Conservation (phyloP, 2,113 vertebrate genomes). For the Cnemophilus loriae region DNA sequence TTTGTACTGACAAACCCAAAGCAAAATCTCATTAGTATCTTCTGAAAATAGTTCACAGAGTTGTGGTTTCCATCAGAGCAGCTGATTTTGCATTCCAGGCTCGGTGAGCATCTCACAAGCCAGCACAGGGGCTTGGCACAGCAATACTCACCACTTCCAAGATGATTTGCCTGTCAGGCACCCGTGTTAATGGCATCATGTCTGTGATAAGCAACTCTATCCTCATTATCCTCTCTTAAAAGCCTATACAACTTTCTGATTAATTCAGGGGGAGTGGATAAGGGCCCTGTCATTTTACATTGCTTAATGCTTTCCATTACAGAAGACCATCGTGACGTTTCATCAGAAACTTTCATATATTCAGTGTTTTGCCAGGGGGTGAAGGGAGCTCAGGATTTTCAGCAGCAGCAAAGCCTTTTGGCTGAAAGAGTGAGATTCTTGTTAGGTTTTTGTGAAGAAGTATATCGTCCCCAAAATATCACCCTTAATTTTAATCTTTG, state of each 20-base stretch:
- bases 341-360: neutral
- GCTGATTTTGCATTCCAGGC: neutral
- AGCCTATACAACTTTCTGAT: neutral
- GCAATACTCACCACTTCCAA: neutral
- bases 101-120: neutral
- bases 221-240: conserved; percentile 19
- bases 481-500: neutral
- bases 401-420: neutral
- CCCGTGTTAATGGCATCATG: neutral
- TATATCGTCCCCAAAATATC: neutral
- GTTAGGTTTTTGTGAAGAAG: neutral
- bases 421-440: neutral
- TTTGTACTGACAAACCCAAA: neutral
- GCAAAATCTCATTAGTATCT: neutral
- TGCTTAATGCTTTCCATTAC: neutral
- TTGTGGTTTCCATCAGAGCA: neutral
- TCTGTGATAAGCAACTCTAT: neutral
- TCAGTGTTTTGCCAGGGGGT: neutral
- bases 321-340: neutral
- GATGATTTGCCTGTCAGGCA: neutral
- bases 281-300: neutral
- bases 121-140: neutral
- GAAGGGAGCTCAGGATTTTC: neutral
- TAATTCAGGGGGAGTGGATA: neutral
- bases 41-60: neutral